phyloP scores from a whole-genome alignment of 2,113 vertebrate genomes.

The Elachura formosa region DNA sequence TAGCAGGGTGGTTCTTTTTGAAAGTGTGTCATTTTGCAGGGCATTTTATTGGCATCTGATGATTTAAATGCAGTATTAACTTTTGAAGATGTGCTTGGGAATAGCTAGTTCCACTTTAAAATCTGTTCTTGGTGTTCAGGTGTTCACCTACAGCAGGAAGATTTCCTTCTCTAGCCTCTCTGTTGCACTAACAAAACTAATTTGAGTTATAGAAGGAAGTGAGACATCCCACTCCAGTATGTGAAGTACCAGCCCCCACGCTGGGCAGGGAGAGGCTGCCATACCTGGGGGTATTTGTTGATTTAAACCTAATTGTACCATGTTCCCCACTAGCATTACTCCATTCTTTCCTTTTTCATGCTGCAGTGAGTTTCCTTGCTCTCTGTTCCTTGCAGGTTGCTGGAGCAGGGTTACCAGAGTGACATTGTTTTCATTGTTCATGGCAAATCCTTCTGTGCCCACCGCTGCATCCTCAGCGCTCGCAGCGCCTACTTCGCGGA shows the following conservation, averaged over 20 bases:
- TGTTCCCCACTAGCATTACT: neutral
- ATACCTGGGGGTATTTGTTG: neutral
- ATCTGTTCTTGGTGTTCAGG: neutral
- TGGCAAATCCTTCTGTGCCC: conserved; percentile 84
- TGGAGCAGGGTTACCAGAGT: conserved; percentile 89
- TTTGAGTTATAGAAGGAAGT: neutral
- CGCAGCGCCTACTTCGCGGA: conserved; percentile 91
- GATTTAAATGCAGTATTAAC: neutral
- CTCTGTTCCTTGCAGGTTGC: conserved; percentile 72
- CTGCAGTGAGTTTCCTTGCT: neutral
- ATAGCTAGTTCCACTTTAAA: neutral
- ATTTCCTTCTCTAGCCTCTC: neutral
- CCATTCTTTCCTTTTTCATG: neutral
- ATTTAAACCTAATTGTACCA: neutral
- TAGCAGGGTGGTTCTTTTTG: neutral
- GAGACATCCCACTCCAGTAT: neutral
- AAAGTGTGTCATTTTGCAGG: neutral
- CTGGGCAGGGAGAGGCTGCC: neutral
- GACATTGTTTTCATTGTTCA: conserved; percentile 91
- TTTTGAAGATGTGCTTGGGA: neutral
- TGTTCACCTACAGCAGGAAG: neutral
- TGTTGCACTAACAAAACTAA: neutral
- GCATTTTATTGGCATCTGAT: neutral
- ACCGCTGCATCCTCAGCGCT: conserved; percentile 87
- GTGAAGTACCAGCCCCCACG: neutral